Evolutionary conservation across 1,140 invertebrate genomes (phyloP), one percentile per base, ranked within the genome.

Genomic region (Eriocheir sinensis): DNA sequence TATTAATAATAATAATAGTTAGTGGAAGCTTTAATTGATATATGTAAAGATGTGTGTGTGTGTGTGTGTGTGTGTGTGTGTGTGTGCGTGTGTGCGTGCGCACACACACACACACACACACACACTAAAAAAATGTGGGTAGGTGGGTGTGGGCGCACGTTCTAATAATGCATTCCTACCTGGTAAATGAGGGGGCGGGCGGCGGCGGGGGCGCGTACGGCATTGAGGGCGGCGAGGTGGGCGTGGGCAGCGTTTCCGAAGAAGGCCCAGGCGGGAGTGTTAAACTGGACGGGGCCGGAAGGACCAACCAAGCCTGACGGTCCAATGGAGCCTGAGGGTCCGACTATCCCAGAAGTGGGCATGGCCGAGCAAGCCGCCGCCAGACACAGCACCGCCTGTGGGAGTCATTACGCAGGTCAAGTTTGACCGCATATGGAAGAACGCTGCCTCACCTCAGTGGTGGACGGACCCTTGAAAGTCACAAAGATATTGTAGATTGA

Each of bases 251-350:
- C 38, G 86, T 95, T 27, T 17, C 94, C 94, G 4, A 95, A 72
- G 91, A 95, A 95, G 21, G 94, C 94, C 60, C 72, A 95, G 12
- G 94, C 94, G 2, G 94, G 94, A 40, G 93, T 91, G 72, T 93
- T 36, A 86, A 95, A 95, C 92, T 95, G 94, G 32, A 95, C 94
- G 21, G 94, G 94, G 27, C 94, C 94, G 27, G 94, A 95, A 12
- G 94, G 94, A 6, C 94, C 94, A 0, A 95, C 94, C 30, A 95
- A 40, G 30, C 94, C 92, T 17, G 94, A 95, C 0, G 94, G 94
- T 21, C 94, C 94, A 44, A 95, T 95, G 3, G n/a, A 2, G 0
- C 94, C 94, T 3, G 94, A 95, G 21, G 94, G 94, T 40, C 94
- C 94, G 0, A 95, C 94, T 30, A 95, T 91, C 12, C 94, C 94